Conservation (phyloP, 1,140 invertebrate genomes). For the Drosophila fuyamai region DNA sequence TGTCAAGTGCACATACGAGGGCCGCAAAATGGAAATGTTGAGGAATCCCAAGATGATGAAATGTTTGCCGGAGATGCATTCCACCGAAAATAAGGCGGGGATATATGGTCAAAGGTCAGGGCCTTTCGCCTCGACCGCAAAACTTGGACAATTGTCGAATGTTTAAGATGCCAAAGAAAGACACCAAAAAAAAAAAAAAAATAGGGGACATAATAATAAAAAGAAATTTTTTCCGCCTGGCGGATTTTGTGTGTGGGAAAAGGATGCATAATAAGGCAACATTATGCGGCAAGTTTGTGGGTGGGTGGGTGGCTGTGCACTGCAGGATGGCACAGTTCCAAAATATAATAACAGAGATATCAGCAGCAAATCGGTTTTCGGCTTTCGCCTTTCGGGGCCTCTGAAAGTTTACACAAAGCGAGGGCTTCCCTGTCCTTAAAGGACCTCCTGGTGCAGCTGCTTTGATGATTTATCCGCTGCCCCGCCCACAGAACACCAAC, state of each 20-base stretch:
- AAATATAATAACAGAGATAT: slow-evolving; percentile 55
- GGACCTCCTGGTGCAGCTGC: slow-evolving; percentile 37
- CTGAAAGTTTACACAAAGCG: slow-evolving; percentile 38
- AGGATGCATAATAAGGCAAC: slow-evolving; percentile 54
- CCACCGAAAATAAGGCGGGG: not conserved
- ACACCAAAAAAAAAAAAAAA: not conserved
- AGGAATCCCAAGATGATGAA: slow-evolving; percentile 46
- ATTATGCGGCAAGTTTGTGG: slow-evolving; percentile 41
- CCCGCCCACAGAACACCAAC: slow-evolving; percentile 1
- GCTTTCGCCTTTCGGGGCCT: slow-evolving; percentile 9
- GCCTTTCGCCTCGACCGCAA: slow-evolving; percentile 32
- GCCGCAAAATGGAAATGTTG: slow-evolving; percentile 28
- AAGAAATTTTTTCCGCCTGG: slow-evolving; percentile 39
- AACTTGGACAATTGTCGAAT: slow-evolving; percentile 55
- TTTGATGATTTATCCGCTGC: slow-evolving; percentile 53
- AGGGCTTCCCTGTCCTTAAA: not conserved
- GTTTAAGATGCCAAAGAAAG: slow-evolving; percentile 30
- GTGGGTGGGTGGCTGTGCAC: not conserved
- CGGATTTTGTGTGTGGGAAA: slow-evolving; percentile 14
- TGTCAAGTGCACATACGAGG: slow-evolving; percentile 66
- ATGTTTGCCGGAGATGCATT: slow-evolving; percentile 34
- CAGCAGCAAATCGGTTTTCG: slow-evolving; percentile 48
- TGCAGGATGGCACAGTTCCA: slow-evolving; percentile 48
- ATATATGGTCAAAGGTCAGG: slow-evolving; percentile 50
- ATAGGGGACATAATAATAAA: slow-evolving; percentile 31